Base-by-base conservation (phyloP, 1,140 invertebrate genomes). In the Metaphire vulgaris region DNA sequence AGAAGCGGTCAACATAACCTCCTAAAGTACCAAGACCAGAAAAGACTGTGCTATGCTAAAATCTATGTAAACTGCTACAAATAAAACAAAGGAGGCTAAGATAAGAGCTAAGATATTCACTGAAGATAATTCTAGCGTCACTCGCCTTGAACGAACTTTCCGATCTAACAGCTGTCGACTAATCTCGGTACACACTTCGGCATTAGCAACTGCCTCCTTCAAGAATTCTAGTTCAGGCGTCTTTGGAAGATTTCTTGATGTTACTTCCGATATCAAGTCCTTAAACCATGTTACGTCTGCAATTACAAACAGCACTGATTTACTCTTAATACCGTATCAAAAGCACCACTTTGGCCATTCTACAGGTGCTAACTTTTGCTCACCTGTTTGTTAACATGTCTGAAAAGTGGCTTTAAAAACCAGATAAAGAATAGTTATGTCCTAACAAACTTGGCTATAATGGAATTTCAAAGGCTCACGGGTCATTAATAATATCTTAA, bases 111-210 rank as follows among this genome's bases (percentile, higher is more conserved):
- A 12, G 67, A 68, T 26, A 29, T 12, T 0, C 26, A 68, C 1
- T 68, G 67, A 0, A 68, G 67, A 30, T 29, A 68, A 30, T 26
- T 68, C 67, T 68, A 26, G 12, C 28, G 67, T 0, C 2, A 2
- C 21, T 68, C 31, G 67, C 89, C 90, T 90, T 29, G 93, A 96
- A 76, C 93, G 89, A 83, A 92, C 92, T 90, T 90, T 91, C 85
- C 92, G 94, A 82, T 91, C 92, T 78, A 93, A 90, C 71, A 97
- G 87, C 82, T 95, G 93, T 80, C 92, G 91, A 21, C 95, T 94
- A 26, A 96, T 92, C 77, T 91, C 92, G 0, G 92, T 91, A 86
- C 93, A 96, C 81, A 97, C 96, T 83, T 96, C 93, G 0, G 94
- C 94, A 85, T 96, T 93, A 72, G 91, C 89, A 0, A 95, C 90